These are phyloP conservation scores for Vultur gryphus DNA, from an alignment of 2,797 vertebrate genomes.

Conservation along the genomic window DNA sequence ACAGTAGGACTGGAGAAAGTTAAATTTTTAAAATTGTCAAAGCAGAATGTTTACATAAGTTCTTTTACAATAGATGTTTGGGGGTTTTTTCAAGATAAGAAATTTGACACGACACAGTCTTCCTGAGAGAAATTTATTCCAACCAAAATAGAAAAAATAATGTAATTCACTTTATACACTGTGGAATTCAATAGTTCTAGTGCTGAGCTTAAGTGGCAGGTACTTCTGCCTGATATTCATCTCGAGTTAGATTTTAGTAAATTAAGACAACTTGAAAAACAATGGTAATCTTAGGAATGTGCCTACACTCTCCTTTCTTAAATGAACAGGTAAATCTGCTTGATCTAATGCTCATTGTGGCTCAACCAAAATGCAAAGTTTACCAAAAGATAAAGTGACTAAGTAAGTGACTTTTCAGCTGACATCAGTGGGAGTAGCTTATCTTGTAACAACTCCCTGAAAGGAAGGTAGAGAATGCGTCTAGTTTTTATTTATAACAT, in stretches of 20 bases:
- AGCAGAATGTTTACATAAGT: neutral
- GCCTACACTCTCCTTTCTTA: neutral
- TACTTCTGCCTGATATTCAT: neutral
- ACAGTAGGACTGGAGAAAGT: neutral
- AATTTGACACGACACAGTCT: neutral
- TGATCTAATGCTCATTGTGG: neutral
- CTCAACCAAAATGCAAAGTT: neutral
- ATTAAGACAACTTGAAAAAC: neutral
- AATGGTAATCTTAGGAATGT: neutral
- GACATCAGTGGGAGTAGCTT: neutral
- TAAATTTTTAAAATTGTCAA: neutral
- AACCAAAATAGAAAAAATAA: neutral
- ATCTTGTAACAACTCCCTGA: neutral
- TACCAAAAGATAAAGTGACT: neutral
- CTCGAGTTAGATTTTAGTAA: neutral
- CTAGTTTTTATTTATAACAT: neutral
- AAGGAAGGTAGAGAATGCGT: neutral
- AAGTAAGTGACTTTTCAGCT: neutral
- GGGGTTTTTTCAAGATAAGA: neutral
- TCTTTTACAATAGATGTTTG: neutral
- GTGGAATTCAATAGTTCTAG: neutral
- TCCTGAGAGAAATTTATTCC: neutral
- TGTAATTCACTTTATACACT: neutral
- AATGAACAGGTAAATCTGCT: neutral
- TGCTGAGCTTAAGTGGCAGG: neutral